These are phyloP conservation scores for Gasteruption jaculator DNA, from an alignment of 2,888 invertebrate genomes.

Conservation along the genomic window DNA sequence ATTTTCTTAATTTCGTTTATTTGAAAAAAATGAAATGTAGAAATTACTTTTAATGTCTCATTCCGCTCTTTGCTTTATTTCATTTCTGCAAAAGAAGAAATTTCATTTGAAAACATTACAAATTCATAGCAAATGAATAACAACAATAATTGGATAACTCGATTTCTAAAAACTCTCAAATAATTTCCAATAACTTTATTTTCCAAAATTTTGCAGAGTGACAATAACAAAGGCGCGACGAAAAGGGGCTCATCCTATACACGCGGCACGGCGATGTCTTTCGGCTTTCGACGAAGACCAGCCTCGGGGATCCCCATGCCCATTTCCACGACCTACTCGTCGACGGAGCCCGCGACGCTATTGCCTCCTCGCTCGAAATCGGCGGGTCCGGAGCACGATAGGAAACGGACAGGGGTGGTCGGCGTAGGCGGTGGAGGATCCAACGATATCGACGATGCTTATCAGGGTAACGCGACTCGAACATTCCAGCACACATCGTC, in stretches of 20 bases:
- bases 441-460: conserved; percentile 47
- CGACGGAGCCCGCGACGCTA: conserved; percentile 31
- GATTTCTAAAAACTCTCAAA: too few relatives aligned
- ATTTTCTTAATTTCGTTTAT: too few relatives aligned
- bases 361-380: conserved; percentile 52
- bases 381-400: conserved; percentile 49
- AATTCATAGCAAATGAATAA: too few relatives aligned
- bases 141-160: too few relatives aligned
- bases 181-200: too few relatives aligned
- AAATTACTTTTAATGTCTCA: too few relatives aligned
- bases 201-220: conserved; percentile 53
- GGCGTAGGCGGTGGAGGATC: too few relatives aligned
- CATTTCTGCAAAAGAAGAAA: too few relatives aligned
- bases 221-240: conserved; percentile 60
- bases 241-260: conserved; percentile 57
- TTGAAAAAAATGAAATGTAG: too few relatives aligned
- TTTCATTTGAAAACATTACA: too few relatives aligned
- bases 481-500: conserved; percentile 40
- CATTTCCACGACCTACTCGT: conserved; percentile 25
- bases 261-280: conserved; percentile 76
- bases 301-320: conserved; percentile 52
- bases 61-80: too few relatives aligned
- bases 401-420: too few relatives aligned
- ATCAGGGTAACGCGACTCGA: conserved; percentile 34
- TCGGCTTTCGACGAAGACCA: conserved; percentile 74